A percentile compares a stretch with the other conserved stretches of the same genome.
These are phyloP conservation scores for Cheiracanthium punctorium DNA, from an alignment of 2,888 invertebrate genomes.

Conservation along the genomic window DNA sequence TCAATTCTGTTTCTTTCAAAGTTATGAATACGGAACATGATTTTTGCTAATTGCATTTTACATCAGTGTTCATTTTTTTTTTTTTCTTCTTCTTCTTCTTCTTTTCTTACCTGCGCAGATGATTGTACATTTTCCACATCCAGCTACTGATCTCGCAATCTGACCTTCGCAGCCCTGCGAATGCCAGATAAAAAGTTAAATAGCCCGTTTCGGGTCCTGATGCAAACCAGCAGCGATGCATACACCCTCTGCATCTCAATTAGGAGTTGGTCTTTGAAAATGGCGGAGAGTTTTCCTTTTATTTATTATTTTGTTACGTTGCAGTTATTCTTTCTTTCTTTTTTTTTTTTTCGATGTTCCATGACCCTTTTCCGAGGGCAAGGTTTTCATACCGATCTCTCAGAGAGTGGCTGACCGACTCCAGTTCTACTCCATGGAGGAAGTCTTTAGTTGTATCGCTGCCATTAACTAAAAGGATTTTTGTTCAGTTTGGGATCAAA, in stretches of 20 bases:
- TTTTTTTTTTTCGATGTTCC: background rate
- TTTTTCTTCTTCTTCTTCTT: too few relatives aligned
- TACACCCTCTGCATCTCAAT: conserved; percentile 22
- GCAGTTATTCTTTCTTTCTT: background rate
- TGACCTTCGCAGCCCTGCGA: background rate
- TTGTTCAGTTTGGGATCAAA: too few relatives aligned
- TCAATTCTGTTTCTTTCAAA: too few relatives aligned
- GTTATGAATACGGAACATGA: too few relatives aligned
- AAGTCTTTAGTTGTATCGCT: background rate
- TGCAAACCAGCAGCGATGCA: conserved; percentile 16
- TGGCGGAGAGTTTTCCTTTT: background rate
- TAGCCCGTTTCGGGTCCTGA: conserved; percentile 7
- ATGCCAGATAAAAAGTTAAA: conserved; percentile 1
- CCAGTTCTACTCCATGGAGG: background rate
- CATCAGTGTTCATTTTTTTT: too few relatives aligned
- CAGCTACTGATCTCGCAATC: conserved; percentile 3
- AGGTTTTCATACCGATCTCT: background rate
- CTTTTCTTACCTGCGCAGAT: too few relatives aligned
- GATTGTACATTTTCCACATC: background rate
- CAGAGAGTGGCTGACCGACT: background rate
- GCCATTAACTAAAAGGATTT: too few relatives aligned
- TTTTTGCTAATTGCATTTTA: too few relatives aligned
- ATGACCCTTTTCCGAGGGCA: background rate
- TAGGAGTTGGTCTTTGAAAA: background rate
- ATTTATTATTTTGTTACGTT: background rate